These are phyloP conservation scores for Gibbula magus DNA, from an alignment of 2,888 invertebrate genomes.

Conservation along the genomic window DNA sequence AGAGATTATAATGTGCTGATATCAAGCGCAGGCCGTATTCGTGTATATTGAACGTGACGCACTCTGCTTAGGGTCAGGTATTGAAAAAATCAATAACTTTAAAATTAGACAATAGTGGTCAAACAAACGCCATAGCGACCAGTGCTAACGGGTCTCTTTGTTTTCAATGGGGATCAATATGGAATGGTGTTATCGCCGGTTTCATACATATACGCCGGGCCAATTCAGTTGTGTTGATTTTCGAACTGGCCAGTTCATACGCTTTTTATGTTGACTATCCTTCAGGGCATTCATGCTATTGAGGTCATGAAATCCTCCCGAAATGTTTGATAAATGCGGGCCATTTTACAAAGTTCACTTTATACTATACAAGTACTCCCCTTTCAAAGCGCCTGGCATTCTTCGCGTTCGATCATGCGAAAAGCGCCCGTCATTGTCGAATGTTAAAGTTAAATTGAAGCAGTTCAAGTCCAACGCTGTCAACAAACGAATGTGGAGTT, in stretches of 20 bases:
- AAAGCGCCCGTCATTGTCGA: neutral
- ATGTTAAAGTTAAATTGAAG: conserved; percentile 29
- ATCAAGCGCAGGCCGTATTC: neutral
- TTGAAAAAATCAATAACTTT: conserved; percentile 32
- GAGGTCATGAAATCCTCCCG: conserved; percentile 12
- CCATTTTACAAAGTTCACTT: conserved; percentile 25
- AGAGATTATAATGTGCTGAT: conserved; percentile 3
- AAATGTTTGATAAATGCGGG: neutral
- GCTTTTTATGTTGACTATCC: conserved; percentile 11
- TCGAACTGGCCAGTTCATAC: conserved; percentile 17
- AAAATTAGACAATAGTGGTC: conserved; percentile 34
- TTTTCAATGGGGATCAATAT: conserved; percentile 26
- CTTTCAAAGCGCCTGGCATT: neutral
- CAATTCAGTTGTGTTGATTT: conserved; percentile 23
- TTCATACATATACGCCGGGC: conserved; percentile 20
- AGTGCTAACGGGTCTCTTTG: conserved; percentile 24
- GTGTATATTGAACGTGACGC: conserved; percentile 25
- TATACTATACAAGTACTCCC: neutral
- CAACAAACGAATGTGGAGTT: neutral
- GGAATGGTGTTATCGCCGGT: conserved; percentile 18
- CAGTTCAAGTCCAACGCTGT: conserved; percentile 6
- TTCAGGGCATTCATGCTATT: neutral
- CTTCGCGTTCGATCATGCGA: conserved; percentile 18
- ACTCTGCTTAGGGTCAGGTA: conserved; percentile 27
- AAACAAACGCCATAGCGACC: conserved; percentile 29